Evolutionary conservation across 2,888 invertebrate species (phyloP).

Genomic region (Hypercompe scribonia): DNA sequence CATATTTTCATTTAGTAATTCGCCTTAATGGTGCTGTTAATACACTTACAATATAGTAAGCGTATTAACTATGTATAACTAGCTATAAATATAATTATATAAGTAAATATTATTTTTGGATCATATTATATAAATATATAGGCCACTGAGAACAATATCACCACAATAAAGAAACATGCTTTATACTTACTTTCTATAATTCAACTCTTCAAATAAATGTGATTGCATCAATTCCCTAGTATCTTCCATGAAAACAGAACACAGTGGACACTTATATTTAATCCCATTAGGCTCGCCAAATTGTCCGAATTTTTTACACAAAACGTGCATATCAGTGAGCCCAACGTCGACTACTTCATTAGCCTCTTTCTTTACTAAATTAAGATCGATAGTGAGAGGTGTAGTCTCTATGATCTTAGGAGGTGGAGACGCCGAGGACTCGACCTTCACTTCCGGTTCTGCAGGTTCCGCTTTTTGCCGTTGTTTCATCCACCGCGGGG

Average conservation of each 20-base stretch:
- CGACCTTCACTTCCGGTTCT: slow-evolving; percentile 63
- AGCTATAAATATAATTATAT: no score
- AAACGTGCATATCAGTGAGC: slow-evolving; percentile 60
- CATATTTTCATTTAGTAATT: no score
- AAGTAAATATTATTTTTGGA: no score
- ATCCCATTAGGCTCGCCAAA: slow-evolving; percentile 84
- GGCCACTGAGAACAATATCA: neutral
- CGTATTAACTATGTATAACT: no score
- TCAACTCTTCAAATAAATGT: slow-evolving; percentile 89
- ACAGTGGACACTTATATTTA: slow-evolving; percentile 88
- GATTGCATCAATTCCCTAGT: slow-evolving; percentile 87
- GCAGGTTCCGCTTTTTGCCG: slow-evolving; percentile 53
- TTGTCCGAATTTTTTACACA: slow-evolving; percentile 68
- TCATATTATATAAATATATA: no score
- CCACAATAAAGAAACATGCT: neutral
- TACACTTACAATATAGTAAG: no score
- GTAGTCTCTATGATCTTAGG: slow-evolving; percentile 24
- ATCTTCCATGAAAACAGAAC: slow-evolving; percentile 86
- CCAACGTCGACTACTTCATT: slow-evolving; percentile 29
- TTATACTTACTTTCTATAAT: slow-evolving; percentile 87
- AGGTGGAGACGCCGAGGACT: slow-evolving; percentile 43
- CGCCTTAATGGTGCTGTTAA: no score
- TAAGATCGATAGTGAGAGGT: slow-evolving; percentile 60
- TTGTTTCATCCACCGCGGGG: slow-evolving; percentile 73
- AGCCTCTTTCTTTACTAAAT: slow-evolving; percentile 74